These are phyloP conservation scores for Julus scanicus DNA, from an alignment of 2,888 invertebrate species.

Conservation along the genomic window DNA sequence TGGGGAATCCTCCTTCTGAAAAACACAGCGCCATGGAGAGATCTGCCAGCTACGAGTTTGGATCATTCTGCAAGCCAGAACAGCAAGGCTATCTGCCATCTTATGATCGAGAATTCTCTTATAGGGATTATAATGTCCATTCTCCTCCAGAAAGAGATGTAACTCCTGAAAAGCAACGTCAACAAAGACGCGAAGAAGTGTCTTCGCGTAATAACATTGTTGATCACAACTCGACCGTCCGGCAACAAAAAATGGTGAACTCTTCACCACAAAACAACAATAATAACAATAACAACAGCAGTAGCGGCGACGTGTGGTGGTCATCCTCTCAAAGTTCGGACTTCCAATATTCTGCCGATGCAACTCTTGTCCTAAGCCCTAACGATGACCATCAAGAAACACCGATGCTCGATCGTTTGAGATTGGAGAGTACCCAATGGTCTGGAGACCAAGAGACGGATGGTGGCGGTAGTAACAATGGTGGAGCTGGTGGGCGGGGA, in stretches of 20 bases:
- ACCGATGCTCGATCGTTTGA: constrained; percentile 78
- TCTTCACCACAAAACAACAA: constrained; percentile 20
- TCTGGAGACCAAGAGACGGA: constrained; percentile 66
- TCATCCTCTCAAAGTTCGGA: not conserved
- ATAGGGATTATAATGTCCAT: constrained; percentile 74
- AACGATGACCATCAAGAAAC: constrained; percentile 66
- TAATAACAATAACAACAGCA: not conserved
- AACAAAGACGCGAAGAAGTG: not conserved
- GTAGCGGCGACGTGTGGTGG: constrained; percentile 15
- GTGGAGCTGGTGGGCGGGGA: constrained; percentile 68
- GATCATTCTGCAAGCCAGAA: not conserved
- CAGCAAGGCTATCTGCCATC: constrained; percentile 67
- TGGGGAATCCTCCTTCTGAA: constrained; percentile 19
- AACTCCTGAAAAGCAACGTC: constrained; percentile 44
- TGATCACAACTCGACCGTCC: not conserved
- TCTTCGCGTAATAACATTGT: not conserved
- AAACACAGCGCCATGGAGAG: constrained; percentile 17
- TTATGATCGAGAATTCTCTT: constrained; percentile 72
- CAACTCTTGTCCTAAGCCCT: not conserved
- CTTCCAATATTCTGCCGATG: constrained; percentile 24
- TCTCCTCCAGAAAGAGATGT: constrained; percentile 77
- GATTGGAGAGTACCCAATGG: constrained; percentile 68
- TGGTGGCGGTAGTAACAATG: constrained; percentile 60
- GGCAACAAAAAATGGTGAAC: not conserved
- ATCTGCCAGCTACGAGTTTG: constrained; percentile 47